Evolutionary conservation across 2,797 vertebrate genomes (phyloP), one percentile per base, ranked within the genome.

Genomic region (Oophaga sylvatica): DNA sequence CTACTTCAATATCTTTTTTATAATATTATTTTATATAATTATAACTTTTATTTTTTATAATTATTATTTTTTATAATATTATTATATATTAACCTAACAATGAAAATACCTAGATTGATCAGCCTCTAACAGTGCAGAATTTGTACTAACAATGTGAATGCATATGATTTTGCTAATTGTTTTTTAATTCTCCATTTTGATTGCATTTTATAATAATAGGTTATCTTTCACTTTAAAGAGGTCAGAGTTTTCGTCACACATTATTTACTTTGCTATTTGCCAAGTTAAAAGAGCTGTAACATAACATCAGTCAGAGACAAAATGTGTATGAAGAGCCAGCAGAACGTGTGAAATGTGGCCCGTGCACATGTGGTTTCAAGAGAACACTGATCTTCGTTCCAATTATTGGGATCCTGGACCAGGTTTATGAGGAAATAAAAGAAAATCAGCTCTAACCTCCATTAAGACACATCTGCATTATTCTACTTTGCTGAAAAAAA

Each of bases 361-460:
- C 2, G 70, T 31, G 53, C 68, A 84, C 57, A 75, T 84, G 82
- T 75, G 81, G 65, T 84, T 59, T 41, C 12, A 56, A 75, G 82
- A 75, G 68, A 84, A 73, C 68, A 59, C 20, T 75, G 56, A 73
- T 62, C 68, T 84, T 60, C 68, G 82, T 59, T 73, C 19, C 57
- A 41, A 70, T 84, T 84, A 84, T 84, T 84, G 82, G 82, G 82
- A 60, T 84, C 56, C 82, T 63, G 67, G 82, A 75, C 82, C 73
- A 71, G 22, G 56, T 84, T 84, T 84, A 84, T 63, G 70, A 63
- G 70, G 70, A 41, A 84, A 76, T 84, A 62, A 84, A 75, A 84
- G 82, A 20, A 76, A 84, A 31, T 60, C 57, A 63, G 82, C 56
- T 63, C 60, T 84, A 70, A 82, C 31, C 68, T 48, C 48, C 35